phyloP scores from a whole-genome alignment of 2,797 vertebrate species.

The Bryconaethiops microstoma region DNA sequence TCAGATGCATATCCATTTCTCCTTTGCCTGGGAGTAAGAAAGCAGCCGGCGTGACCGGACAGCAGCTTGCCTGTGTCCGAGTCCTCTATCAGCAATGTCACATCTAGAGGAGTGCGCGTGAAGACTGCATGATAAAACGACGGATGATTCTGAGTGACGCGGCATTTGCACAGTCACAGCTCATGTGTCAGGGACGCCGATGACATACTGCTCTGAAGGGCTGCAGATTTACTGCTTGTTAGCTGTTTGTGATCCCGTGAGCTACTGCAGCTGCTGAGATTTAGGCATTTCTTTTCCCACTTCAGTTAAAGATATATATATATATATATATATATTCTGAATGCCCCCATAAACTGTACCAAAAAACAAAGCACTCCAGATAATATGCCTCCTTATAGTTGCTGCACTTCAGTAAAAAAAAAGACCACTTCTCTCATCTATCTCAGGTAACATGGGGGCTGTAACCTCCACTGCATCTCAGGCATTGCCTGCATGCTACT shows the following conservation, averaged over 20 bases:
- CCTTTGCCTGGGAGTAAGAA: not conserved
- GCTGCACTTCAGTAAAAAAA: not conserved
- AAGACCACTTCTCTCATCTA: not conserved
- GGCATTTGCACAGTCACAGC: not conserved
- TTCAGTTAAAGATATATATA: not conserved
- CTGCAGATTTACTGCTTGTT: not conserved
- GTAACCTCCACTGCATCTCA: not conserved
- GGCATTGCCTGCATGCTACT: not conserved
- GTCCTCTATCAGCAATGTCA: not conserved
- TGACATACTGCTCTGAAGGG: not conserved
- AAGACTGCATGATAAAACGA: not conserved
- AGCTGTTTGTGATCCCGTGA: not conserved
- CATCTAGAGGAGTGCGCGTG: not conserved
- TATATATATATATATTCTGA: too few species aligned
- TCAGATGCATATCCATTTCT: constrained; percentile 8
- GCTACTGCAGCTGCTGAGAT: not conserved
- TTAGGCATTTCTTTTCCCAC: not conserved
- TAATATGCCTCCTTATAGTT: not conserved
- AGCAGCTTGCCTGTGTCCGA: not conserved
- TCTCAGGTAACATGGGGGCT: not conserved
- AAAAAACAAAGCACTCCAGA: too few species aligned
- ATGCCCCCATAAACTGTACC: too few species aligned
- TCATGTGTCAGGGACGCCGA: not conserved
- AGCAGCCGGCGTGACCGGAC: not conserved
- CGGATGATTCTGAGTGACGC: not conserved